Percentiles rank a stretch among this genome's conserved stretches.
phyloP scores from a whole-genome alignment of 30 jellyfish, hydroid and myxozoan genomes.

The Aurelia aurita region DNA sequence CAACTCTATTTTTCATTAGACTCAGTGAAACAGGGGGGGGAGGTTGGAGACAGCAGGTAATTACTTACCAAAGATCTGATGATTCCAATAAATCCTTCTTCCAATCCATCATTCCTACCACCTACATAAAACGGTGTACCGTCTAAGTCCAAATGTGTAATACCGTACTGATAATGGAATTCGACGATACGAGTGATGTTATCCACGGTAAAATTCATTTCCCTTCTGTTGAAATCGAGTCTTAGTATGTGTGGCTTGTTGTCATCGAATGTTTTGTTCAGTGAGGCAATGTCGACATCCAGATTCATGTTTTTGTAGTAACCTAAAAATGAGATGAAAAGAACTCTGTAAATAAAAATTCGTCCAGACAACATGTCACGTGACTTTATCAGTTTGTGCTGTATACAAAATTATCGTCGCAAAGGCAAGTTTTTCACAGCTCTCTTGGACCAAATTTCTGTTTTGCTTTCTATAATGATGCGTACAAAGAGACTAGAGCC shows the following conservation, averaged over 20 bases:
- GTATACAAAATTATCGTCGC: too few relatives aligned
- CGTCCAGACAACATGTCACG: too few relatives aligned
- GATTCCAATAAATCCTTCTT: slow-evolving; percentile 92
- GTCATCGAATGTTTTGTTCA: slow-evolving; percentile 89
- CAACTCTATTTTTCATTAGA: too few relatives aligned
- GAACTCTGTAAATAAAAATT: too few relatives aligned
- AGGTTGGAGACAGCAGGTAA: too few relatives aligned
- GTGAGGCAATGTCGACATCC: slow-evolving; percentile 84
- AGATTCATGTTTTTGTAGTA: slow-evolving; percentile 68
- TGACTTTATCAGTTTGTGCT: too few relatives aligned
- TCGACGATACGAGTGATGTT: slow-evolving; percentile 90
- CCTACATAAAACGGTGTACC: slow-evolving; percentile 95
- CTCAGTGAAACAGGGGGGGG: too few relatives aligned
- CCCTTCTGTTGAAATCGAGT: slow-evolving; percentile 81
- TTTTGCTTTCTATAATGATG: too few relatives aligned
- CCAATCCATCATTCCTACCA: slow-evolving; percentile 84
- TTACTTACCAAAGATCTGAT: slow-evolving; percentile 82
- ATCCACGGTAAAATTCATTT: slow-evolving; percentile 86
- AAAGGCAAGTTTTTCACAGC: too few relatives aligned
- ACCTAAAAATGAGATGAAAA: slow-evolving; percentile 11
- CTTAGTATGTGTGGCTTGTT: slow-evolving; percentile 80
- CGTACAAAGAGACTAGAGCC: too few relatives aligned
- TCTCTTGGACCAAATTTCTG: too few relatives aligned
- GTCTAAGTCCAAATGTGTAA: slow-evolving; percentile 91
- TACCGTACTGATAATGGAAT: slow-evolving; percentile 89